A percentile compares a stretch with the other conserved stretches of the same genome.
Evolutionary conservation across 2,888 invertebrate genomes (phyloP).

Genomic region (Ommatoiulus sabulosus): DNA sequence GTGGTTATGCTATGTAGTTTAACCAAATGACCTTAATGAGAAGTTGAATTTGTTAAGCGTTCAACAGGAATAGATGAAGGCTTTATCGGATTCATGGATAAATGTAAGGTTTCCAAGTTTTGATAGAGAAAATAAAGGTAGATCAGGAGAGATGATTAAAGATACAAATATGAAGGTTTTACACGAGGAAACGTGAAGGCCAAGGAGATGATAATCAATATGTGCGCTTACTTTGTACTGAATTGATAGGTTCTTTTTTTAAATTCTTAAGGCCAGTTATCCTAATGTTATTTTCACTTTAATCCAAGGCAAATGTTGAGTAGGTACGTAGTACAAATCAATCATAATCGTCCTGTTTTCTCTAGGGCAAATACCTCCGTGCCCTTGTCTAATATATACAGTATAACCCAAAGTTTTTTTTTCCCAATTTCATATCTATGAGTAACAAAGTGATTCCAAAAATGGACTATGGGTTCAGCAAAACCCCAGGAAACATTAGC

Average conservation of each 20-base stretch:
- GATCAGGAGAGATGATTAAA: neutral
- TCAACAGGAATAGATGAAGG: no score
- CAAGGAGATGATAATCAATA: neutral
- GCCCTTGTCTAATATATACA: neutral
- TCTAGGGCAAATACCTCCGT: neutral
- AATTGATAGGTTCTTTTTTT: neutral
- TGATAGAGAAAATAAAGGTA: neutral
- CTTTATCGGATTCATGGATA: neutral
- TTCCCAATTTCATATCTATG: neutral
- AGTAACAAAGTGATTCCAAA: neutral
- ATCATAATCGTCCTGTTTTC: neutral
- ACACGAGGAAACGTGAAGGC: neutral
- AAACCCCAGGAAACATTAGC: neutral
- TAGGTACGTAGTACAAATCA: neutral
- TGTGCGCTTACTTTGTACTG: neutral
- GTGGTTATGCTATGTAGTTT: neutral
- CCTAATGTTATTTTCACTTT: neutral
- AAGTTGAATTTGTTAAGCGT: neutral
- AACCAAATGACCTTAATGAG: neutral
- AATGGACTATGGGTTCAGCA: neutral
- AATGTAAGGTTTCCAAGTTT: neutral
- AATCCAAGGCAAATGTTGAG: neutral
- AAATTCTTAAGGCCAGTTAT: neutral
- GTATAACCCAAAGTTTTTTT: neutral
- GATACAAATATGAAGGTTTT: neutral